Evolutionary conservation across 2,113 vertebrate species (phyloP), one percentile per base, ranked within the genome.

Genomic region (Phyllopteryx taeniolatus): DNA sequence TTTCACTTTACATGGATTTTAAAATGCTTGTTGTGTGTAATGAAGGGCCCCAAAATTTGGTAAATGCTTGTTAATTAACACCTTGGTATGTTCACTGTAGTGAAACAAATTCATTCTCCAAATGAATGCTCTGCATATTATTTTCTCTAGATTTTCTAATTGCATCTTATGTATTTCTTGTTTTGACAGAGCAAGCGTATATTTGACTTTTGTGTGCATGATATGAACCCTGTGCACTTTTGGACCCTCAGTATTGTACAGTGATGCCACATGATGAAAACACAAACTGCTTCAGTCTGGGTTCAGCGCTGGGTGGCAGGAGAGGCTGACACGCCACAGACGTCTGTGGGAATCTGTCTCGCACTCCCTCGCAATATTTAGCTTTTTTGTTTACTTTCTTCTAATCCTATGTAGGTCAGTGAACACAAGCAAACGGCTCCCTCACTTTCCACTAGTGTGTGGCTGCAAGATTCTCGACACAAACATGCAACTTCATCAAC

Each of bases 331-430:
- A 83, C 61, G 79, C 60, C 67, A 11, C 89, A 90, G 88, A 81
- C 69, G 19, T 77, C 39, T 70, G 71, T 65, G 67, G 72, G 74
- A 81, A 82, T 82, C 74, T 20, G 72, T 54, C 67, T 56, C 67
- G 46, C 13, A 67, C 67, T 78, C 61, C 27, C 68, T 39, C 49
- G 61, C 57, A 42, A 71, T 73, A 75, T 77, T 87, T 76, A 79
- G 49, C 79, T 76, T 75, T 72, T 80, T 75, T 72, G 87, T 90
- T 89, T 89, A 87, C 83, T 77, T 67, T 84, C 78, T 71, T 79
- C 75, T 85, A 86, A 80, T 87, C 89, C 80, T 87, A 79, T 79
- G 76, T 82, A 80, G 86, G 85, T 90, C 85, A 84, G 79, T 54
- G 66, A 73, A 69, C 39, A 65, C 22, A 0, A 51, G 42, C 43